Base-by-base conservation (phyloP, 64 coral and sea anemone genomes). In the Pocillopora verrucosa region DNA sequence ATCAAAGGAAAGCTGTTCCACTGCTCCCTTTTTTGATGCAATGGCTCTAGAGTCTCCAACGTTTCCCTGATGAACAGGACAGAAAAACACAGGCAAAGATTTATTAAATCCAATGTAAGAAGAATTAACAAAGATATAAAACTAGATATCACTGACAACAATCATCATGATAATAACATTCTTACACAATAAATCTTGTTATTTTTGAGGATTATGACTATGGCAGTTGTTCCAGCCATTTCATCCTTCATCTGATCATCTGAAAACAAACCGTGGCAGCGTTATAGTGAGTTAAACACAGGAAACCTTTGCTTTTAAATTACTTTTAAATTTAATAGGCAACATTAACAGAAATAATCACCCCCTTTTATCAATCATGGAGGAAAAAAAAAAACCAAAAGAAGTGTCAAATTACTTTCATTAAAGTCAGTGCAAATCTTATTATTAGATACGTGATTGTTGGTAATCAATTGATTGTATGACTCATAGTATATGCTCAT, bases 181-280 rank as follows among this genome's bases (percentile, higher is more conserved):
- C 93, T 98, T 98, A 98, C 96, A 90, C 96, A 98, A 90, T 88
- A 95, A 81, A 98, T 92, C 92, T 90, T 98, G 86, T 94, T 80
- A 86, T 95, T 90, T 92, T 98, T 98, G 65, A 98, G 79, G 65
- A 98, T 76, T 19, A 95, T 83, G 65, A 98, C 79, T 74, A 95
- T 89, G 22, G 96, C 96, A 60, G 96, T 98, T 60, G 96, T 95
- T 87, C 96, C 96, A 37, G 96, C 94, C 93, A 98, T 95, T 78
- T 98, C 96, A 80, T 98, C 96, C 86, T 92, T 98, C 90, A 98
- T 93, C 51, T 95, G 90, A 60, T 95, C 93, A 95, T 98, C 96
- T 98, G 87, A 60, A 88, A 87, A 65, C 22, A 22, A 85, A 65
- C 69, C 15, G 75, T 72, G 1, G 38, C 74, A 36, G n/a, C 0